These are phyloP conservation scores for Esox lucius DNA, from an alignment of 2,797 vertebrate species.

Conservation along the genomic window DNA sequence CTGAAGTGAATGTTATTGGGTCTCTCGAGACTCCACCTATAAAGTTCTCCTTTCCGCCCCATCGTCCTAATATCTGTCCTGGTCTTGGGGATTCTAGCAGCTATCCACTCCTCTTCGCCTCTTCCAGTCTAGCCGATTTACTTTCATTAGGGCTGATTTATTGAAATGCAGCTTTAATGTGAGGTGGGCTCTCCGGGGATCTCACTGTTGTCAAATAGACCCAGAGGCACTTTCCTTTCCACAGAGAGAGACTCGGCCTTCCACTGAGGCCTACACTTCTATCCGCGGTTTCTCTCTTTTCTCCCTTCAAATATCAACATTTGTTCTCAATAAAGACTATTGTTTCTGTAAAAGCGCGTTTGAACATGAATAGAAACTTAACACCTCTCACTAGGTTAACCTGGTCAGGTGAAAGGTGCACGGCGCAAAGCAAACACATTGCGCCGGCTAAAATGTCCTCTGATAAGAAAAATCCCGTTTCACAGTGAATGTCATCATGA, in stretches of 20 bases:
- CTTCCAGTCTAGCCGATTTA: constrained; percentile 42
- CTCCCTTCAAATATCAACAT: constrained; percentile 87
- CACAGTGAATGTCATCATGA: constrained; percentile 63
- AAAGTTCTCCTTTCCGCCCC: constrained; percentile 34
- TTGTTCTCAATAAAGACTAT: constrained; percentile 88
- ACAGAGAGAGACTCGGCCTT: background rate
- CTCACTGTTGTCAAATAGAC: constrained; percentile 73
- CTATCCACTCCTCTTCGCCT: constrained; percentile 29
- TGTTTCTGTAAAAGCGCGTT: constrained; percentile 83
- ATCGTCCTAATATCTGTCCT: constrained; percentile 47
- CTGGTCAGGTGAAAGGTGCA: constrained; percentile 69
- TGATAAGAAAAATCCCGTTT: constrained; percentile 27
- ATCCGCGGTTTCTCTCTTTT: constrained; percentile 14
- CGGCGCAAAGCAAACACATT: constrained; percentile 56
- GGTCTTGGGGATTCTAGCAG: constrained; percentile 50
- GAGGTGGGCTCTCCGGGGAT: constrained; percentile 79
- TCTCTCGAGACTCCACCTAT: constrained; percentile 59
- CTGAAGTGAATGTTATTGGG: constrained; percentile 53
- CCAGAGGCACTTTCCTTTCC: constrained; percentile 68
- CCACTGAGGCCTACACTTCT: background rate
- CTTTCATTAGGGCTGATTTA: constrained; percentile 79
- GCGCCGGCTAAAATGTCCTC: constrained; percentile 42
- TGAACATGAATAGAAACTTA: constrained; percentile 77
- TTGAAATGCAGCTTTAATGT: constrained; percentile 84
- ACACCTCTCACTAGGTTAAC: constrained; percentile 71